Evolutionary conservation across 1,140 invertebrate genomes (phyloP), one percentile per base, ranked within the genome.

Genomic region (Condylostylus longicornis): DNA sequence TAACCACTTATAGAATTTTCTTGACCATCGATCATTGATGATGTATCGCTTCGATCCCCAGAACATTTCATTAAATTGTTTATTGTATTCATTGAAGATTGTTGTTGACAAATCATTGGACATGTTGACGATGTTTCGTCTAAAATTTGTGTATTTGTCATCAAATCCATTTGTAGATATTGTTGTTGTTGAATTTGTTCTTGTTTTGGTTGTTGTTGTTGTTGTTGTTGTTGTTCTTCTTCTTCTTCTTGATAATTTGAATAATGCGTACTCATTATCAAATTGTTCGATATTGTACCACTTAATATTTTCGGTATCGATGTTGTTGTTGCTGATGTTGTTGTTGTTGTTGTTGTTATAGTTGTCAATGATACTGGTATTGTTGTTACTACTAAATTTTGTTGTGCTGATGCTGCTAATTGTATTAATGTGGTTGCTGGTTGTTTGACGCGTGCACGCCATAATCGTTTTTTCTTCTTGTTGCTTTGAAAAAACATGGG

Each of bases 401-500:
- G 52, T 33, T 49, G 49, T 10, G 52, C 54, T 38, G 54, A 54
- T 45, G 51, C 52, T 28, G 54, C 51, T 25, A 50, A 51, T 17
- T 48, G 38, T 35, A 50, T 49, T 33, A 51, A 54, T 43, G 53
- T 54, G 33, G 51, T 56, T 40, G 48, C 51, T 49, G 51, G 51
- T 52, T 58, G 53, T 41, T 48, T 53, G 47, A 50, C 54, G 54
- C 53, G 53, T 50, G 54, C 25, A 53, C 56, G 53, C 57, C 54
- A 60, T 60, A 60, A 30, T 32, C 35, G 45, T 48, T 55, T 50
- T 54, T 38, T 53, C 42, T 54, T 54, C 40, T 49, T 57, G 42
- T 56, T 51, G 42, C 43, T 51, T 60, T 42, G 48, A 54, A 60
- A 60, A 50, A 58, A 49, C 57, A 60, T 60, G 54, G 53, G 59